phyloP scores from a whole-genome alignment of 2,888 invertebrate genomes.

The Leptogaster cylindrica region DNA sequence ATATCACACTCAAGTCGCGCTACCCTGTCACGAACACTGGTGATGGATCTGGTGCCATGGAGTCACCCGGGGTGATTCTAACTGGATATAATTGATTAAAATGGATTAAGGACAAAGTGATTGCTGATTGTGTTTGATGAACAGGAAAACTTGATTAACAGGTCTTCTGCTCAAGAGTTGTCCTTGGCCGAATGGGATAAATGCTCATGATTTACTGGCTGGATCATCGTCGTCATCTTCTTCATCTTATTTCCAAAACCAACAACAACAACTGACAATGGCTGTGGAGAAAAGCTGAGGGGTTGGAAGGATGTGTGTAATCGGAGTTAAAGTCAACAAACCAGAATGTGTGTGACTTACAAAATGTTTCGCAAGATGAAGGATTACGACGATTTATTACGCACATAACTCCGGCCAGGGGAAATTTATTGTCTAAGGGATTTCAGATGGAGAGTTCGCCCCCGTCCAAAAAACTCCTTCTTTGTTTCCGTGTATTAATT shows the following conservation, averaged over 20 bases:
- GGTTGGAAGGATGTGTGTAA: not conserved
- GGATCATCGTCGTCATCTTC: not conserved
- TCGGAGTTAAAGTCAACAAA: not conserved
- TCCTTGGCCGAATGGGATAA: not conserved
- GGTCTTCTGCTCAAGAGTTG: not conserved
- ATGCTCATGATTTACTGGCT: not conserved
- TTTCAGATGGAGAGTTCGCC: too few relatives aligned
- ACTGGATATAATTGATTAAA: constrained; percentile 35
- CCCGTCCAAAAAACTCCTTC: too few relatives aligned
- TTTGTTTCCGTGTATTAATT: too few relatives aligned
- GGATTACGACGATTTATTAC: not conserved
- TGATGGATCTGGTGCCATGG: constrained; percentile 7
- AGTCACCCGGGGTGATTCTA: constrained; percentile 17
- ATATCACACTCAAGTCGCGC: not conserved
- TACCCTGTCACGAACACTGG: not conserved
- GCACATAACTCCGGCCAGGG: not conserved
- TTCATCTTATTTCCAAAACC: too few relatives aligned
- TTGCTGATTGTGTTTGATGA: constrained; percentile 39
- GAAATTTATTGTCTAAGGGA: not conserved
- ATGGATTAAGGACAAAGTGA: constrained; percentile 36
- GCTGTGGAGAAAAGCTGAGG: too few relatives aligned
- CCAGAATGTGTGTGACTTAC: not conserved
- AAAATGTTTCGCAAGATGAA: not conserved
- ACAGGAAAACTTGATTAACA: constrained; percentile 34
- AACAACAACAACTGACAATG: too few relatives aligned